Evolutionary conservation across 2,888 invertebrate species (phyloP), one percentile per base, ranked within the genome.

Genomic region (Cryptops parisi): DNA sequence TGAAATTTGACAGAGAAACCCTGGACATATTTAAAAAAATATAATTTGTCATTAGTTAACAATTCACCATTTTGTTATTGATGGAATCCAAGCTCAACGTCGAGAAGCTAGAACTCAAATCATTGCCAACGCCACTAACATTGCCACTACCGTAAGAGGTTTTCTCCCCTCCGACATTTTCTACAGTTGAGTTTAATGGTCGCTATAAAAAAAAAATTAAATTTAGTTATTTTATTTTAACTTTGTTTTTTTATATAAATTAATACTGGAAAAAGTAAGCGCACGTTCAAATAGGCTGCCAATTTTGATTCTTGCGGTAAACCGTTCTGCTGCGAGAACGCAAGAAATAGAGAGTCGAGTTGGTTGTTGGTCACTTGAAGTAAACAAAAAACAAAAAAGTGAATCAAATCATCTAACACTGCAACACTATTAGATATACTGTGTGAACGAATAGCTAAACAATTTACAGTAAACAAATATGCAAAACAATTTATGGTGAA

Each of bases 221-320:
- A 6, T 9, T 9, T 9, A 33, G 15, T 33, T 33, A 33, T 33
- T 33, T 33, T 6, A 33, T 9, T 33, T 33, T 33, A 6, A 33
- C 6, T 33, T 33, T 33, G 15, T 33, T 33, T 6, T 33, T 33
- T 9, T 15, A 9, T 33, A 33, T 33, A 46, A 25, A 46, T 5
- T 9, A 17, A 46, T 46, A 6, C 9, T 38, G 40, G 47, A n/a
- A n/a, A n/a, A n/a, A n/a, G n/a, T n/a, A n/a, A n/a, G n/a, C n/a
- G 49, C 47, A 53, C 54, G 22, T 47, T 54, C 44, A 59, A 84
- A 67, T 86, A 86, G 57, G 84, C 84, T 56, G 82, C 84, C 67
- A 86, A 73, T 72, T 86, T 86, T 57, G 85, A 86, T 71, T 86
- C 85, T 69, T 84, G 80, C 47, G 85, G 85, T 63, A 85, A 77